A percentile compares a stretch with the other conserved stretches of the same genome.
phyloP scores from a whole-genome alignment of 37 sponge, comb jelly and placozoan species.

The Axinella damicornis region DNA sequence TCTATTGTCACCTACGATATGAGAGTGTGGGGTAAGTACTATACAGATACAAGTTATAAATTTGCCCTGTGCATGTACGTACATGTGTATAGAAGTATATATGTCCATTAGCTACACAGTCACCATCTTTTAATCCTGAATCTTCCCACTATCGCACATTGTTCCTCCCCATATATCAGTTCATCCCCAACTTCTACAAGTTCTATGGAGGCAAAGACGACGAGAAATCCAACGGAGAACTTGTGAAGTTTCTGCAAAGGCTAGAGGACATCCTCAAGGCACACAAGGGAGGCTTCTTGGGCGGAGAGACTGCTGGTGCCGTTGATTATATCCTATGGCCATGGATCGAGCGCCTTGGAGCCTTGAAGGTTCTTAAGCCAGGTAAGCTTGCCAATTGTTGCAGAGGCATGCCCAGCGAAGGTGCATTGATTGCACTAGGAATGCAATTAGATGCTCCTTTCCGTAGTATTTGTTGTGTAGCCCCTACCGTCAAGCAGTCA shows the following conservation, averaged over 20 bases:
- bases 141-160: background rate
- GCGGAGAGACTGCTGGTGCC: conserved; percentile 52
- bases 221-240: conserved; percentile 2
- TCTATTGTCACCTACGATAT: no score
- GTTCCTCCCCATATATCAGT: conserved; percentile 40
- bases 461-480: background rate
- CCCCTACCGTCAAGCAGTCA: no score
- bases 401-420: no score
- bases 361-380: conserved; percentile 6
- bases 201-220: conserved; percentile 23
- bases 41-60: no score
- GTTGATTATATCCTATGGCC: conserved; percentile 77
- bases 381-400: conserved; percentile 14
- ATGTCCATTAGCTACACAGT: no score
- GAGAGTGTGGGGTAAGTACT: no score
- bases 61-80: background rate
- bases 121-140: conserved; percentile 1
- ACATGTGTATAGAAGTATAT: background rate
- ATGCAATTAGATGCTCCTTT: background rate
- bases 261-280: conserved; percentile 50
- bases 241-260: conserved; percentile 34
- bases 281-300: conserved; percentile 30
- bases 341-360: conserved; percentile 71
- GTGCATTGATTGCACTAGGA: background rate
- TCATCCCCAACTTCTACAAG: conserved; percentile 67